Percentiles rank a stretch among this genome's conserved stretches.
phyloP scores from a whole-genome alignment of 2,113 vertebrate genomes.

The Percina caprodes region DNA sequence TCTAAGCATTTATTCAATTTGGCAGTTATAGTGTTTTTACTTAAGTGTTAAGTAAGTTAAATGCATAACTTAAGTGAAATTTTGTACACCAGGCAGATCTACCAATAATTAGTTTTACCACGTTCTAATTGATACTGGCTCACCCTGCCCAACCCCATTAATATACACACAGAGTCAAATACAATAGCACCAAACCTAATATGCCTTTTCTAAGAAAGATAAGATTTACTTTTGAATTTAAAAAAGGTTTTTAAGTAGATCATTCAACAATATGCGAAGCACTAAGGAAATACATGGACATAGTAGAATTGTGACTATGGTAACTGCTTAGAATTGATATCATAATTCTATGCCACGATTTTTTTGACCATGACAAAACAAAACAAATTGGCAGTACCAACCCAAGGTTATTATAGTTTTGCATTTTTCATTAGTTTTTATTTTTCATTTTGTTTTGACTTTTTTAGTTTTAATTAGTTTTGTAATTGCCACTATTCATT shows the following conservation, averaged over 20 bases:
- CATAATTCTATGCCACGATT: too few species aligned
- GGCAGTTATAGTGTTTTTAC: too few species aligned
- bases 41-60: not conserved
- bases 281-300: not conserved
- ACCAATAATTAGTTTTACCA: not conserved
- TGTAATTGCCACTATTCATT: too few species aligned
- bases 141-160: not conserved
- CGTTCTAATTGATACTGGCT: not conserved
- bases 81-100: not conserved
- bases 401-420: too few species aligned
- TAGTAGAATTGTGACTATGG: not conserved
- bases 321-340: not conserved
- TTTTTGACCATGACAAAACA: too few species aligned
- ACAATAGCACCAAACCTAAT: not conserved
- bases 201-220: not conserved
- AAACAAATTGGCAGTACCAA: too few species aligned
- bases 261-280: not conserved
- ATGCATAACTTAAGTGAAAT: not conserved
- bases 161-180: not conserved
- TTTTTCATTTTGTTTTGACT: too few species aligned
- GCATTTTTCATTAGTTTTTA: too few species aligned
- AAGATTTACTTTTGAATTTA: not conserved
- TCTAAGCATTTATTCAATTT: too few species aligned
- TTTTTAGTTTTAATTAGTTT: too few species aligned
- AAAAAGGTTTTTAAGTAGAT: not conserved